Conservation (phyloP, 2,113 vertebrate species). For the Vanacampus margaritifer region DNA sequence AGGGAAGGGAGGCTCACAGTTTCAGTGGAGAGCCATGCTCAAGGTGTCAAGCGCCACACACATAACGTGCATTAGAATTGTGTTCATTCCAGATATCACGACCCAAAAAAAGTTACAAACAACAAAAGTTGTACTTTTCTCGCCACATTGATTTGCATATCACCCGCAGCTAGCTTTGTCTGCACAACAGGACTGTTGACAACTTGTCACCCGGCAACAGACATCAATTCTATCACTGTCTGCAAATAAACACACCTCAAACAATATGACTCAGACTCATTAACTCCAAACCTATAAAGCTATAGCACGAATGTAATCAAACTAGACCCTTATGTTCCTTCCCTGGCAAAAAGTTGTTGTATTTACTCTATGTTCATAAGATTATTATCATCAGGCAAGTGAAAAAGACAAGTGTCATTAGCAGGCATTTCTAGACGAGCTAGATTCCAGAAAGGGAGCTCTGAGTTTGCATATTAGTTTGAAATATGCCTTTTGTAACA, state of each 20-base stretch:
- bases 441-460: no score
- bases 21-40: constrained; percentile 15
- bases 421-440: no score
- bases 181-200: constrained; percentile 1
- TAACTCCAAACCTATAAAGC: background rate
- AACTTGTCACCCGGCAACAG: background rate
- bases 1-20: constrained; percentile 7
- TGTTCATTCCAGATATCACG: constrained; percentile 12
- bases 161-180: constrained; percentile 1
- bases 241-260: constrained; percentile 1
- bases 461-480: no score
- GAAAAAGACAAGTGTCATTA: no score
- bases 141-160: constrained; percentile 23
- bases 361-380: no score
- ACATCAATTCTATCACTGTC: background rate
- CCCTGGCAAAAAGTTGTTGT: no score
- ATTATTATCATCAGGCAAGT: no score
- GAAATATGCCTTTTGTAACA: no score
- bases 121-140: background rate
- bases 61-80: background rate
- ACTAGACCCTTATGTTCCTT: no score
- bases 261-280: background rate
- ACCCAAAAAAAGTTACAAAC: background rate
- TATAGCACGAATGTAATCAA: background rate
- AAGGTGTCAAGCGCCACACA: constrained; percentile 14